Base-by-base conservation (phyloP, 1,140 invertebrate species). In the Laodelphax striatellus region DNA sequence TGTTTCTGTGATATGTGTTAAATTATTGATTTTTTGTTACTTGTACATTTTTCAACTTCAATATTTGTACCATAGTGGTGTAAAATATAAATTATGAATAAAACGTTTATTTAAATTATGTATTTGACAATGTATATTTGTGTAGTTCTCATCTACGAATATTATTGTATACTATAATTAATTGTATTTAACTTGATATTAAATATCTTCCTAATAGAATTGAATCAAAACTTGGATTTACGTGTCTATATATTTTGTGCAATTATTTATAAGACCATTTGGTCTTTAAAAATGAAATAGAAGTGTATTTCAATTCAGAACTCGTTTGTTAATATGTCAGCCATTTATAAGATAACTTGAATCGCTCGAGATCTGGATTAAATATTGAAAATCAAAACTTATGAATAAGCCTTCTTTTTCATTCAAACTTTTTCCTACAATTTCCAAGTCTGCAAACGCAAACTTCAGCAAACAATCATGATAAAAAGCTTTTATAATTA, bases 1-100 rank as follows among this genome's bases (percentile, higher is more conserved):
- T 62, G 57, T 65, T 64, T 65, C 64, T 65, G 64, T 65, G 64
- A 65, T 65, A 65, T 58, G 61, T 65, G 64, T 62, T 65, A 28
- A 62, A 61, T 57, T 64, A 60, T 64, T 62, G 22, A 54, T 62
- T 65, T 65, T 63, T 61, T 56, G 43, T 56, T 62, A 50, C 50
- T 58, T 43, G 58, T 62, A 50, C 10, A 50, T 50, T 50, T 50
- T 50, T 50, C 5, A 50, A 50, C 21, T 50, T 50, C 16, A 50
- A 50, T 50, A 22, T 50, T 50, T 50, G 46, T 50, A 50, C 21
- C 21, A 50, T 50, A 50, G 16, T 22, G 21, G 46, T 65, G 64
- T 65, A 65, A 55, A 44, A 63, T 65, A 65, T 43, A 57, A 22
- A 57, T 60, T 60, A 43, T 60, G 59, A 63, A 22, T 50, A 19